These are phyloP conservation scores for Lasioglossum marginatum DNA, from an alignment of 2,888 invertebrate species.

Conservation along the genomic window DNA sequence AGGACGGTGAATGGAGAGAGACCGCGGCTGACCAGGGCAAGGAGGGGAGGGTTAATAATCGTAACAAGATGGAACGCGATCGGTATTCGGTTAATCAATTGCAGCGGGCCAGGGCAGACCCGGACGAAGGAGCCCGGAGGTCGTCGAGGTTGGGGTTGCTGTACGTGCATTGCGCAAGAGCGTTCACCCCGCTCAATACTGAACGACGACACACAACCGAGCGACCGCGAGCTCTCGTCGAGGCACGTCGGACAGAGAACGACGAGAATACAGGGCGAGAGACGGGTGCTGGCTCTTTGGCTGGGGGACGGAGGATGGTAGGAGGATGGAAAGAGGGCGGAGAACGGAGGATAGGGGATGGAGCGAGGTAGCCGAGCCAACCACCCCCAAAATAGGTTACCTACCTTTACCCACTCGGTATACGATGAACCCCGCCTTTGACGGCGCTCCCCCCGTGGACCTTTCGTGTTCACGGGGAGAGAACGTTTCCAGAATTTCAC, in stretches of 20 bases:
- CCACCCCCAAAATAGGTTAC: constrained; percentile 77
- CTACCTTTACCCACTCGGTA: constrained; percentile 70
- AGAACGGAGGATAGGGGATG: constrained; percentile 32
- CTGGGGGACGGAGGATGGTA: constrained; percentile 4
- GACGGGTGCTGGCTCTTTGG: constrained; percentile 3
- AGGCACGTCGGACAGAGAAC: not conserved
- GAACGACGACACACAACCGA: constrained; percentile 65
- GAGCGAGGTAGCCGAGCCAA: constrained; percentile 57
- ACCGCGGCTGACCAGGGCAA: not conserved
- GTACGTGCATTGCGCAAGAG: constrained; percentile 83
- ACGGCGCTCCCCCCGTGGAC: constrained; percentile 28
- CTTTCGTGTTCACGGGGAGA: not conserved
- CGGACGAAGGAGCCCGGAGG: constrained; percentile 70
- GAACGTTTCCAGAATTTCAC: not conserved
- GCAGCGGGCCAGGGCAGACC: constrained; percentile 48
- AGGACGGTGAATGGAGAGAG: not conserved
- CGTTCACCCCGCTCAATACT: constrained; percentile 84
- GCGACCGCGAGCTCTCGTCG: constrained; percentile 7
- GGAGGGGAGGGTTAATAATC: constrained; percentile 6
- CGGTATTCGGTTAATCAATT: constrained; percentile 68
- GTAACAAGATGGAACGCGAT: constrained; percentile 45
- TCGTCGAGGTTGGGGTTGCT: constrained; percentile 72
- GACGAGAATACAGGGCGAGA: not conserved
- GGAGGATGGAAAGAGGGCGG: not conserved
- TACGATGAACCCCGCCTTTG: constrained; percentile 71